phyloP scores from a whole-genome alignment of 2,113 vertebrate species.

The Pelobates fuscus region DNA sequence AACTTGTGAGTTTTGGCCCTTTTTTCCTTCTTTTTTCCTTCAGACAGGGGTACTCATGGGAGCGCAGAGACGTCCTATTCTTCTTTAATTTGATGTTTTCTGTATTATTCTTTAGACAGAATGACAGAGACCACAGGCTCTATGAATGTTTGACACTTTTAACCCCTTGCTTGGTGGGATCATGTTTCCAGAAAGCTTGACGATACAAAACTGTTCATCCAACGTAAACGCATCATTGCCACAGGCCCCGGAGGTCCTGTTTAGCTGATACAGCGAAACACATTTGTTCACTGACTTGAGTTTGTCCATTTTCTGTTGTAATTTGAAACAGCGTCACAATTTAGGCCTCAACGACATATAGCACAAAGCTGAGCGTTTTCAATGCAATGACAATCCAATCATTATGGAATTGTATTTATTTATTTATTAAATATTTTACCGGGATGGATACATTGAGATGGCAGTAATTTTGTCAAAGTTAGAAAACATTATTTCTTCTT shows the following conservation, averaged over 20 bases:
- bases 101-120: slow-evolving; percentile 57
- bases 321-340: too few species aligned
- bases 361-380: too few species aligned
- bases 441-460: too few species aligned
- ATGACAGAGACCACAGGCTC: slow-evolving; percentile 60
- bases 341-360: too few species aligned
- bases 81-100: slow-evolving; percentile 67
- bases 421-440: too few species aligned
- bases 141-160: slow-evolving; percentile 41
- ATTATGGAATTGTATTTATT: too few species aligned
- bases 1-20: slow-evolving; percentile 79
- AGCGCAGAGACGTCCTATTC: slow-evolving; percentile 81
- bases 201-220: slow-evolving; percentile 1
- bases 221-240: slow-evolving; percentile 29
- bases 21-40: slow-evolving; percentile 50
- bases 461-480: too few species aligned
- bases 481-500: too few species aligned
- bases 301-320: background rate
- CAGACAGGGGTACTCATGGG: slow-evolving; percentile 61
- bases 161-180: slow-evolving; percentile 47
- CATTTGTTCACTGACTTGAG: background rate
- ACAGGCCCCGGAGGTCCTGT: background rate
- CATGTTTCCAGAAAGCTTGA: slow-evolving; percentile 41
- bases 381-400: too few species aligned
- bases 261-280: background rate